Percentiles rank a stretch among this genome's conserved stretches.
Conservation (phyloP, 2,888 invertebrate genomes). For the Cecidostiba fungosa region DNA sequence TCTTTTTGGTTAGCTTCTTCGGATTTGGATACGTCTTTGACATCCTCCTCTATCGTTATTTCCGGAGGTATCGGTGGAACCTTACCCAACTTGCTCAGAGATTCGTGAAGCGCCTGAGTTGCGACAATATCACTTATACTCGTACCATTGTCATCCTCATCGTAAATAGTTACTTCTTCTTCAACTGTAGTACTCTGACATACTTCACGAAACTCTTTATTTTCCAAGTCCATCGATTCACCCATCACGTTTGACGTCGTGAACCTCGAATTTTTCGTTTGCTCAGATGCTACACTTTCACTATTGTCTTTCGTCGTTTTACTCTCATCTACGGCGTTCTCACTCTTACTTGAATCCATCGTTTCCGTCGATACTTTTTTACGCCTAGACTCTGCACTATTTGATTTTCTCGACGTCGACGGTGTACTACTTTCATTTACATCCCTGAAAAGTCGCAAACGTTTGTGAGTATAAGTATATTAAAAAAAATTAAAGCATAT, state of each 20-base stretch:
- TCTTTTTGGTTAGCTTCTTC: slow-evolving; percentile 61
- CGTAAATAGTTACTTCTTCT: slow-evolving; percentile 73
- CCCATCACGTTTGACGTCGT: slow-evolving; percentile 75
- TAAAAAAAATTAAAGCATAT: not conserved
- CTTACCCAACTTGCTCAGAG: slow-evolving; percentile 77
- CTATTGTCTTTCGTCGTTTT: not conserved
- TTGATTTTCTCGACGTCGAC: slow-evolving; percentile 52
- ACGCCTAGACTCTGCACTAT: slow-evolving; percentile 38
- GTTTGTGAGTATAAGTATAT: not conserved
- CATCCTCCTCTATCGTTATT: slow-evolving; percentile 64
- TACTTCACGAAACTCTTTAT: slow-evolving; percentile 68
- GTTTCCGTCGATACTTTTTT: slow-evolving; percentile 65
- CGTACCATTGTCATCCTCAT: slow-evolving; percentile 77
- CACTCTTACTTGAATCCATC: slow-evolving; percentile 57
- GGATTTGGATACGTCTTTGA: slow-evolving; percentile 62
- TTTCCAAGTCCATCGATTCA: slow-evolving; percentile 69
- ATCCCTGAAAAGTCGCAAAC: slow-evolving; percentile 26
- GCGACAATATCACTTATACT: slow-evolving; percentile 79
- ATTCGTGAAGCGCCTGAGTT: slow-evolving; percentile 78
- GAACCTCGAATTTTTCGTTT: slow-evolving; percentile 75
- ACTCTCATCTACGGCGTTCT: slow-evolving; percentile 37
- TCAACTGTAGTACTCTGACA: slow-evolving; percentile 62
- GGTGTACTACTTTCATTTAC: slow-evolving; percentile 36
- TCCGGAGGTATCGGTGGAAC: slow-evolving; percentile 71
- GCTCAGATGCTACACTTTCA: not conserved